Percentiles rank a stretch among this genome's conserved stretches.
phyloP scores from a whole-genome alignment of 2,797 vertebrate genomes.

The Gallinago nigripennis region DNA sequence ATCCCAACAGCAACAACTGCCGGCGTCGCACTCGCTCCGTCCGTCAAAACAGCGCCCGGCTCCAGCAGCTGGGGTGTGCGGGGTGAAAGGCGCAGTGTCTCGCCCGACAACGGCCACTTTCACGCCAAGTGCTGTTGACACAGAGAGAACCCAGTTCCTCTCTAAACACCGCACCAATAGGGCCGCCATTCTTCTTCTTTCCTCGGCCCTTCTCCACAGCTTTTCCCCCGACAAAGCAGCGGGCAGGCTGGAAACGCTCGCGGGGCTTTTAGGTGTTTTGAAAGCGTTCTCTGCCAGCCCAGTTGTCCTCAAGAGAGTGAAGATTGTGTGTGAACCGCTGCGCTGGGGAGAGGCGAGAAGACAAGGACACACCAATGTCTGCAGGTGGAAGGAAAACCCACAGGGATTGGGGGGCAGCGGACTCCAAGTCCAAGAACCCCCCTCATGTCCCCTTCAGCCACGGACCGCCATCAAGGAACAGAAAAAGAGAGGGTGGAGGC shows the following conservation, averaged over 20 bases:
- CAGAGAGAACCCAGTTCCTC: conserved; percentile 80
- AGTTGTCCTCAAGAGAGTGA: background rate
- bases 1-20: conserved; percentile 59
- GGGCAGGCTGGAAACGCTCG: background rate
- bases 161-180: conserved; percentile 71
- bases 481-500: background rate
- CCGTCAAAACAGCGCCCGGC: conserved; percentile 74
- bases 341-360: background rate
- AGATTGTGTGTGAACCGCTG: background rate
- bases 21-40: conserved; percentile 64
- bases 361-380: background rate
- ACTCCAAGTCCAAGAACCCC: background rate
- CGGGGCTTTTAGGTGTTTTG: conserved; percentile 2
- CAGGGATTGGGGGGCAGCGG: background rate
- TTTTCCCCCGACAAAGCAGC: background rate
- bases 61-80: conserved; percentile 74
- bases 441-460: background rate
- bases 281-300: background rate
- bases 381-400: background rate
- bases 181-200: conserved; percentile 74
- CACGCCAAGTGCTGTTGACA: conserved; percentile 77
- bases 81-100: conserved; percentile 80
- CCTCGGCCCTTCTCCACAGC: conserved; percentile 73
- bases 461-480: background rate
- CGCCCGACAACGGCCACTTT: conserved; percentile 75